Evolutionary conservation across 2,797 vertebrate genomes (phyloP).

Genomic region (Setipinna tenuifilis): DNA sequence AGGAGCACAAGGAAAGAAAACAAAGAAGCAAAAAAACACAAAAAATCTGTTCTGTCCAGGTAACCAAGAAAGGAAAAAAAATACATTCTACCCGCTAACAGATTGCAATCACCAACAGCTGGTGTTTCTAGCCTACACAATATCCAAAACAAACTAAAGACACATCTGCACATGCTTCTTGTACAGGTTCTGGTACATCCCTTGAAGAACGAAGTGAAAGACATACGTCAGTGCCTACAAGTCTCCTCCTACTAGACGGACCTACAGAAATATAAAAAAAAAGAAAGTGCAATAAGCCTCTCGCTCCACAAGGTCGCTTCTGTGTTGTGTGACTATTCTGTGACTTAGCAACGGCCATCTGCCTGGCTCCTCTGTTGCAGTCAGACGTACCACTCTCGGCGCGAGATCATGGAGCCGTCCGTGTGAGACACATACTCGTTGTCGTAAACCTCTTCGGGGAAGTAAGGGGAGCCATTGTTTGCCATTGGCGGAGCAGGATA

Average conservation of each 20-base stretch:
- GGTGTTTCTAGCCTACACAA: neutral
- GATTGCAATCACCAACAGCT: neutral
- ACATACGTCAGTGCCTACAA: neutral
- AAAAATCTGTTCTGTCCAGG: conserved; percentile 3
- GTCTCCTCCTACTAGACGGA: neutral
- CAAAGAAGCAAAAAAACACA: conserved; percentile 26
- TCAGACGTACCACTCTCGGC: conserved; percentile 97
- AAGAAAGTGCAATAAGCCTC: conserved; percentile 11
- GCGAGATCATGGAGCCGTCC: conserved; percentile 97
- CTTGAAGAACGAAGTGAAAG: neutral
- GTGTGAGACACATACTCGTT: conserved; percentile 94
- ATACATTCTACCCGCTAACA: conserved; percentile 4
- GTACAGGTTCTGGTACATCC: neutral
- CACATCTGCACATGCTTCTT: conserved; percentile 5
- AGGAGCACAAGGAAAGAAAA: conserved; percentile 5
- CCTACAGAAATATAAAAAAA: neutral
- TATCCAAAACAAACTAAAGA: too few relatives aligned
- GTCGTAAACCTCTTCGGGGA: conserved; percentile 87
- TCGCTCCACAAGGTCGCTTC: neutral
- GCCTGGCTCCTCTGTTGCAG: neutral
- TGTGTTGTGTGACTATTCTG: neutral
- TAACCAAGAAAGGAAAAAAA: conserved; percentile 22
- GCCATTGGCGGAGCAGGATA: conserved; percentile 60
- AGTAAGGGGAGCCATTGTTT: conserved; percentile 82
- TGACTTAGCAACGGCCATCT: neutral